Base-by-base conservation (phyloP, 1,140 invertebrate species). In the Pseudomyrmex dendroicus region DNA sequence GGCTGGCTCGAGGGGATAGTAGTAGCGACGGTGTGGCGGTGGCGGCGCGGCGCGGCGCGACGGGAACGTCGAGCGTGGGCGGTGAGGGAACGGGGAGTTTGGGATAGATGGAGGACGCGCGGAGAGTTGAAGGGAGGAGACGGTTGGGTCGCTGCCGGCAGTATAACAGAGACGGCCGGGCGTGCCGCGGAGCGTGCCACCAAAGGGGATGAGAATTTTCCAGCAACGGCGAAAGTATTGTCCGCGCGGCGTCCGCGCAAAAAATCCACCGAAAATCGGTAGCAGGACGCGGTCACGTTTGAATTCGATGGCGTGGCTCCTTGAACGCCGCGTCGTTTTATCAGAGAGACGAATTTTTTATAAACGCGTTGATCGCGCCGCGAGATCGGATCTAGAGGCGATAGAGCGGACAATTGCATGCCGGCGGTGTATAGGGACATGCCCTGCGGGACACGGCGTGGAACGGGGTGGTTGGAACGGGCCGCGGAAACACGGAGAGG, bases 121-220 rank as follows among this genome's bases (percentile, higher is more conserved):
- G 73, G 85, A 83, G 82, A 74, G 35, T 35, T 64, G 84, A 86
- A 67, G 67, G 73, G 82, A 83, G 87, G 67, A 86, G 89, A 64
- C 84, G 85, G 83, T 83, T 88, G 90, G 89, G 91, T 90, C 90
- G 92, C 93, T 92, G 92, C 92, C 90, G 91, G 92, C 93, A 93
- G 93, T 94, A 94, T 93, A 94, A 94, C 93, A 93, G 92, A 94
- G 93, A 93, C 93, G 93, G 90, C 91, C 93, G 93, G 93, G 94
- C 93, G 94, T 93, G 93, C 93, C 94, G 93, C 93, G 92, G 93
- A 94, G 93, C 93, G 93, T 94, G 94, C 94, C 93, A 94, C 93
- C 91, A 92, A 94, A 93, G 93, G 94, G 94, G 94, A 93, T 94
- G 93, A 91, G 94, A 92, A 92, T 91, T 93, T 93, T 90, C 88